A percentile compares a stretch with the other conserved stretches of the same genome.
These are phyloP conservation scores for Dasypolia templi DNA, from an alignment of 2,888 invertebrate genomes.

Conservation along the genomic window DNA sequence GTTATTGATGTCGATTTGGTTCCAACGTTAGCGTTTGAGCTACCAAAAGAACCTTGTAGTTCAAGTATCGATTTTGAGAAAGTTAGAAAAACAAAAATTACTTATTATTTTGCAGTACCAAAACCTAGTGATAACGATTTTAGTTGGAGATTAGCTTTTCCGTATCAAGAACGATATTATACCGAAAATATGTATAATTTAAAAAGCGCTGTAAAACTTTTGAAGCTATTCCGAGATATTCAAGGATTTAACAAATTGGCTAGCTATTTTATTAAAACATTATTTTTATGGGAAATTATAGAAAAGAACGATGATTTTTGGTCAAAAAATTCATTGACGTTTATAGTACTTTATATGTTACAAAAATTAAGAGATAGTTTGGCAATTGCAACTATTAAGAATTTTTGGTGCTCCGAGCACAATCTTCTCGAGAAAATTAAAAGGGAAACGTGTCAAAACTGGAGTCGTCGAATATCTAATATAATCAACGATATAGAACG, in stretches of 20 bases:
- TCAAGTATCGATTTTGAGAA: slow-evolving; percentile 74
- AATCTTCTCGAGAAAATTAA: slow-evolving; percentile 78
- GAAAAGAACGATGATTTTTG: slow-evolving; percentile 72
- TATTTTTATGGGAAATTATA: slow-evolving; percentile 79
- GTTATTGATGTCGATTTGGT: slow-evolving; percentile 81
- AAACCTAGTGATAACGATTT: slow-evolving; percentile 77
- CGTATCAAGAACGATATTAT: slow-evolving; percentile 78
- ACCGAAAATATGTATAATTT: slow-evolving; percentile 76
- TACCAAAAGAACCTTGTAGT: slow-evolving; percentile 72
- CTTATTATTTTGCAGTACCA: slow-evolving; percentile 79
- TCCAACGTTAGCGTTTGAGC: slow-evolving; percentile 76
- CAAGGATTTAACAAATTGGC: slow-evolving; percentile 79
- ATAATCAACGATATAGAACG: slow-evolving; percentile 74
- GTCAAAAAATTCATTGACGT: slow-evolving; percentile 74
- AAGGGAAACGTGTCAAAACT: slow-evolving; percentile 74
- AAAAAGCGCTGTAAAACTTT: slow-evolving; percentile 76
- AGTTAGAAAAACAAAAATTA: slow-evolving; percentile 63
- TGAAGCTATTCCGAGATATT: slow-evolving; percentile 78
- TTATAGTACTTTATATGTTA: slow-evolving; percentile 78
- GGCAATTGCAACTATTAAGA: slow-evolving; percentile 68
- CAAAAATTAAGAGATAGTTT: slow-evolving; percentile 74
- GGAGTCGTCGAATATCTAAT: slow-evolving; percentile 74
- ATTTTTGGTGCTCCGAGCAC: slow-evolving; percentile 79
- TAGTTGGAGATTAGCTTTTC: slow-evolving; percentile 81
- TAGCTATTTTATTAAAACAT: slow-evolving; percentile 82